Percentiles rank a stretch among this genome's conserved stretches.
Conservation (phyloP, 2,888 invertebrate species). For the Caenorhabditis zanzibari region DNA sequence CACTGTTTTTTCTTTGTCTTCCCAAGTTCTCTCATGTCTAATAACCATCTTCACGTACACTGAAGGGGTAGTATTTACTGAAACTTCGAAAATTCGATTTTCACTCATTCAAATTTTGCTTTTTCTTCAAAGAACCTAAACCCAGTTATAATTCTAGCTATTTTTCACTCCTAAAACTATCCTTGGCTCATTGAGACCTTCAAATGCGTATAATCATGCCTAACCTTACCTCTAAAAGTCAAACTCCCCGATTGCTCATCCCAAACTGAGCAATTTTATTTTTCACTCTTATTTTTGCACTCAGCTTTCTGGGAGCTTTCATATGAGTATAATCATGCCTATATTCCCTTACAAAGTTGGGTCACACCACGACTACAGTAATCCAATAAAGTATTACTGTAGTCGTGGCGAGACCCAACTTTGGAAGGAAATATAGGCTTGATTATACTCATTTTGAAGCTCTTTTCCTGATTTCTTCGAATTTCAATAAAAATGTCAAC, state of each 20-base stretch:
- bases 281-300: neutral
- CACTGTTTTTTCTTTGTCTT: neutral
- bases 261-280: neutral
- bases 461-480: neutral
- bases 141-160: too few species aligned
- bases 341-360: neutral
- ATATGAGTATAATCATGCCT: neutral
- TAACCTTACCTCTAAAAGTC: too few species aligned
- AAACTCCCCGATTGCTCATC: too few species aligned
- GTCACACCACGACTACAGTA: conserved; percentile 5
- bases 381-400: neutral
- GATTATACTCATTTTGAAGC: neutral
- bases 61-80: neutral
- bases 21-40: neutral
- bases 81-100: neutral
- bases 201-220: too few species aligned
- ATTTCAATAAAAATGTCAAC: too few species aligned
- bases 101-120: neutral
- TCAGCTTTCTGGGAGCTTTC: neutral
- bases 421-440: neutral
- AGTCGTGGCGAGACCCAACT: neutral
- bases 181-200: too few species aligned
- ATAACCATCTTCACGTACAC: neutral
- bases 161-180: neutral
- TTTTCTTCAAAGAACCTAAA: too few species aligned